phyloP scores from a whole-genome alignment of 2,113 vertebrate genomes.

The Plectropomus leopardus region DNA sequence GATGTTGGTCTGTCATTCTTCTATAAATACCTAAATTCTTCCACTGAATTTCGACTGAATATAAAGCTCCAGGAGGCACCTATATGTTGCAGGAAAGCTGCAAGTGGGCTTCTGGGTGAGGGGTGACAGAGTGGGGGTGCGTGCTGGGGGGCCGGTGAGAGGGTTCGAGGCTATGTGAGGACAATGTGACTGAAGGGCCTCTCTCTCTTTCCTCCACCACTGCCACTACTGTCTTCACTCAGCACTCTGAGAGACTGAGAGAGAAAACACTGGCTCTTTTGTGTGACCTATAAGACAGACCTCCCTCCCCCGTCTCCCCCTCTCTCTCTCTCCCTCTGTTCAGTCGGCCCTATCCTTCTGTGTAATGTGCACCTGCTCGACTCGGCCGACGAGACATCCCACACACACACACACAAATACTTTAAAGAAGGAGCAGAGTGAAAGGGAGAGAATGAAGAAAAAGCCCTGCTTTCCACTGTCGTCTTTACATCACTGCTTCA shows the following conservation, averaged over 20 bases:
- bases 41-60: not conserved
- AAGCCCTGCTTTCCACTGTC: conserved; percentile 21
- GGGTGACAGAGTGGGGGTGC: conserved; percentile 39
- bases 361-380: conserved; percentile 79
- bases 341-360: conserved; percentile 69
- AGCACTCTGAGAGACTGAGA: conserved; percentile 28
- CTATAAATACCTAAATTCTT: not conserved
- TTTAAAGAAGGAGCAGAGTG: conserved; percentile 45
- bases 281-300: conserved; percentile 74
- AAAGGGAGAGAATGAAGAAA: conserved; percentile 41
- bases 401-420: conserved; percentile 45
- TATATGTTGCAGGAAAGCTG: conserved; percentile 17
- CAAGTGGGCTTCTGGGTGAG: conserved; percentile 49
- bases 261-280: conserved; percentile 81
- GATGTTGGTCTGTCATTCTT: not conserved
- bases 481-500: conserved; percentile 15
- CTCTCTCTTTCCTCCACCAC: conserved; percentile 43
- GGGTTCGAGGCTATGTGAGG: conserved; percentile 52
- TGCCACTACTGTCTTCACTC: conserved; percentile 53
- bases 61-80: conserved; percentile 16
- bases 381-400: conserved; percentile 53
- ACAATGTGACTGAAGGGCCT: conserved; percentile 67
- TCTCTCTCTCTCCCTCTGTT: conserved; percentile 39
- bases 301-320: conserved; percentile 11
- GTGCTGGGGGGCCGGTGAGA: conserved; percentile 2